phyloP scores from a whole-genome alignment of 2,888 invertebrate species.

The Cosmorhoe ocellata region DNA sequence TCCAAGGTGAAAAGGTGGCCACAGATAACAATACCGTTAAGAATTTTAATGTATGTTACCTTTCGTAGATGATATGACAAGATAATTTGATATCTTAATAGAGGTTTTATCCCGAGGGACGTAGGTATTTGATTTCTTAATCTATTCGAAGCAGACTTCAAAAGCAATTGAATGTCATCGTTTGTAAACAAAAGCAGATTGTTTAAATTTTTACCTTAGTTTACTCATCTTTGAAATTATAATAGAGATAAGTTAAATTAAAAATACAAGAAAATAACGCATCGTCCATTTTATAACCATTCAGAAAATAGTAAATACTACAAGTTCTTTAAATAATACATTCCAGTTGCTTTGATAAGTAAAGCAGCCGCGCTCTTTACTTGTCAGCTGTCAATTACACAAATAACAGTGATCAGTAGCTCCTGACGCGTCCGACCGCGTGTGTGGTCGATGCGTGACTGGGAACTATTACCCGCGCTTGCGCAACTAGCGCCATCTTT shows the following conservation, averaged over 20 bases:
- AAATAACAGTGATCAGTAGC: constrained; percentile 56
- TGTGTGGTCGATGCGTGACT: constrained; percentile 76
- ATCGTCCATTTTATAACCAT: no score
- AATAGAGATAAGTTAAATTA: no score
- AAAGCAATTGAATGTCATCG: constrained; percentile 19
- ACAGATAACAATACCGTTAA: constrained; percentile 32
- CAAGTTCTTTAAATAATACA: no score
- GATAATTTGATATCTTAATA: constrained; percentile 27
- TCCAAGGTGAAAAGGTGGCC: constrained; percentile 30
- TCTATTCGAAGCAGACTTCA: constrained; percentile 13
- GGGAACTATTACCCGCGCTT: constrained; percentile 50
- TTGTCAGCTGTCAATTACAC: constrained; percentile 52
- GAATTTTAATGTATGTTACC: constrained; percentile 23
- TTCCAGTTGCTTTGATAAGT: constrained; percentile 7
- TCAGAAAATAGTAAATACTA: no score
- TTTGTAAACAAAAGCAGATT: neutral
- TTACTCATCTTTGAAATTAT: no score
- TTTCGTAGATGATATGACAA: constrained; percentile 19
- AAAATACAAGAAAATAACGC: no score
- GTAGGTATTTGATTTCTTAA: constrained; percentile 20
- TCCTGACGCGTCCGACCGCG: constrained; percentile 52
- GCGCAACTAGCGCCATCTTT: constrained; percentile 54
- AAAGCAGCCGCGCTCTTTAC: constrained; percentile 23
- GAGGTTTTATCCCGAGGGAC: constrained; percentile 15
- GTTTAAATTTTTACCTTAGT: no score